phyloP scores from a whole-genome alignment of 1,140 invertebrate genomes.

The Brachionus rubens region DNA sequence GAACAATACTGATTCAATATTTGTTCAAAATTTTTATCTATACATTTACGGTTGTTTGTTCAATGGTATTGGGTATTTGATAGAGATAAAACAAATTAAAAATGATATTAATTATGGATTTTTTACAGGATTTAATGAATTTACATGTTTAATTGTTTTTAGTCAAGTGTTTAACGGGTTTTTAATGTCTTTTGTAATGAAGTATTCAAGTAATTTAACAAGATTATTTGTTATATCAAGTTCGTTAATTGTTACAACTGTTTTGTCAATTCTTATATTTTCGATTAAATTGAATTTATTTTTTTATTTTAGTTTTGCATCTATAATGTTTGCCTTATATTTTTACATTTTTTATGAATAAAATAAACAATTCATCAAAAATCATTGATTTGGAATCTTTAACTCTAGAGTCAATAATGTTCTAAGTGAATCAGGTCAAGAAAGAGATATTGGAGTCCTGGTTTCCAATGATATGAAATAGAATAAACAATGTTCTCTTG shows the following conservation, averaged over 20 bases:
- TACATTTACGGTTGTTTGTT: conserved; percentile 40
- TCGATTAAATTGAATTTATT: conserved; percentile 9
- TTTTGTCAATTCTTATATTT: conserved; percentile 28
- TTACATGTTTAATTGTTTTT: conserved; percentile 52
- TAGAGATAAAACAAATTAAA: not conserved
- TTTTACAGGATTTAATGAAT: conserved; percentile 52
- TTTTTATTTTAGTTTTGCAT: conserved; percentile 21
- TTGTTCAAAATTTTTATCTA: conserved; percentile 43
- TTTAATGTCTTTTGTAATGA: conserved; percentile 58
- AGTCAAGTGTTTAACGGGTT: conserved; percentile 56
- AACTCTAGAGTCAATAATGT: too few relatives aligned
- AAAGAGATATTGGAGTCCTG: too few relatives aligned
- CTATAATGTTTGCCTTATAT: conserved; percentile 7
- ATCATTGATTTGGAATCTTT: not conserved
- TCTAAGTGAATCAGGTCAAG: too few relatives aligned
- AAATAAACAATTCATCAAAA: not conserved
- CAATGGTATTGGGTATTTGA: not conserved
- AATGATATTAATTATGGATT: not conserved
- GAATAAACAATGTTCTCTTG: too few relatives aligned
- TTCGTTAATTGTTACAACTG: conserved; percentile 51
- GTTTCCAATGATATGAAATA: too few relatives aligned
- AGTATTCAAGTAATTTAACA: conserved; percentile 58
- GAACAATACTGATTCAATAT: conserved; percentile 49
- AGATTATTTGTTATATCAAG: conserved; percentile 58
- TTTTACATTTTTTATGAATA: conserved; percentile 19